Conservation (phyloP, 2,797 vertebrate species). For the Coccyzus lansbergi region DNA sequence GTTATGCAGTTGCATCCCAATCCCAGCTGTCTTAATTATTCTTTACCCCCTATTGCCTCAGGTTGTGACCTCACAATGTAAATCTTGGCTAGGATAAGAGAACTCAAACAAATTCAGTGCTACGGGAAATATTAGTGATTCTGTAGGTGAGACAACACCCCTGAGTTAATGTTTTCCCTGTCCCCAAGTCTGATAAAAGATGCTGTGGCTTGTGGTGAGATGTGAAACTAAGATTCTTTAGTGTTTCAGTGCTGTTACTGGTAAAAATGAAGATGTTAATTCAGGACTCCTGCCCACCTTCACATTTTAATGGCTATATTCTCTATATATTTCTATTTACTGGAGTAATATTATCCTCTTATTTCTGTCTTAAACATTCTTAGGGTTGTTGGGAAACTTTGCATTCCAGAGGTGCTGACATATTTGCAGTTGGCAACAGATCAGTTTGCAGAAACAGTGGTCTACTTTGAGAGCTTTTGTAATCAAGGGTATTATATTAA, state of each 20-base stretch:
- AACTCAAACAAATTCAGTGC: constrained; percentile 5
- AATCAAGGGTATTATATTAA: not conserved
- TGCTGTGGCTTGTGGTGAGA: not conserved
- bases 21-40: constrained; percentile 51
- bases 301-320: not conserved
- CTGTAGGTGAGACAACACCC: not conserved
- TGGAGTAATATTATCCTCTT: not conserved
- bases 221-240: not conserved
- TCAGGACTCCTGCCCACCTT: not conserved
- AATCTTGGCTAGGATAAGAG: constrained; percentile 20
- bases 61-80: constrained; percentile 8
- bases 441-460: not conserved
- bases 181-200: not conserved
- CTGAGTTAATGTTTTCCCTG: constrained; percentile 16
- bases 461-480: not conserved
- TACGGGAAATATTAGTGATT: constrained; percentile 31
- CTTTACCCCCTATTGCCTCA: not conserved
- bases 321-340: not conserved
- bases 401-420: not conserved
- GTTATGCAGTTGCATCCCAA: constrained; percentile 22
- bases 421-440: not conserved
- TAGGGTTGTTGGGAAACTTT: not conserved
- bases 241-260: not conserved
- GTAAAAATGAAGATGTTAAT: not conserved
- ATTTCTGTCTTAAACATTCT: not conserved